phyloP scores from a whole-genome alignment of 35 echinoderm and acorn worm species.

The Stichopus chloronotus region DNA sequence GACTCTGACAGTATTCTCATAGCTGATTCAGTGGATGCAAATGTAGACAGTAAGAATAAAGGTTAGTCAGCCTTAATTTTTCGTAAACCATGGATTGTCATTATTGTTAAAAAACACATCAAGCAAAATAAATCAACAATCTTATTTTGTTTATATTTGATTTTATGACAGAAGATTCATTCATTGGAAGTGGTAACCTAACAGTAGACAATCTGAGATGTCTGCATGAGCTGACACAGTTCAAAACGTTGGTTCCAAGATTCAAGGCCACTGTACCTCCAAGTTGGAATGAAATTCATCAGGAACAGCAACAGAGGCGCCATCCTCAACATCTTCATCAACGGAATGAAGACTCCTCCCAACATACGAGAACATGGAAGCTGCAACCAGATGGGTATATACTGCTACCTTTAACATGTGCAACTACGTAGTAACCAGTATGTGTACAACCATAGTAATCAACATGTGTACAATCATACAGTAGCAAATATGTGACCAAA shows the following conservation, averaged over 20 bases:
- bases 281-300: slow-evolving; percentile 93
- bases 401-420: neutral
- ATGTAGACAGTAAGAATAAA: slow-evolving; percentile 43
- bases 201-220: slow-evolving; percentile 68
- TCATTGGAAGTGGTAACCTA: slow-evolving; percentile 71
- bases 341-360: slow-evolving; percentile 89
- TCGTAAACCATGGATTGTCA: neutral
- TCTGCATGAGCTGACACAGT: slow-evolving; percentile 89
- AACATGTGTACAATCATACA: too few species aligned
- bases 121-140: neutral
- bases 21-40: slow-evolving; percentile 43
- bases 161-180: slow-evolving; percentile 66
- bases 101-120: too few species aligned
- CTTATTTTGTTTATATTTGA: neutral
- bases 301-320: slow-evolving; percentile 96
- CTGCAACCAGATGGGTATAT: slow-evolving; percentile 87
- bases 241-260: slow-evolving; percentile 92
- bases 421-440: too few species aligned
- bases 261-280: slow-evolving; percentile 97
- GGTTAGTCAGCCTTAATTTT: neutral
- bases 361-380: slow-evolving; percentile 97
- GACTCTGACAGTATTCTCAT: slow-evolving; percentile 12
- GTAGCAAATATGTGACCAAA: too few species aligned
- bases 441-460: too few species aligned
- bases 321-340: slow-evolving; percentile 98